Evolutionary conservation across 2,113 vertebrate genomes (phyloP).

Genomic region (Redunca redunca): DNA sequence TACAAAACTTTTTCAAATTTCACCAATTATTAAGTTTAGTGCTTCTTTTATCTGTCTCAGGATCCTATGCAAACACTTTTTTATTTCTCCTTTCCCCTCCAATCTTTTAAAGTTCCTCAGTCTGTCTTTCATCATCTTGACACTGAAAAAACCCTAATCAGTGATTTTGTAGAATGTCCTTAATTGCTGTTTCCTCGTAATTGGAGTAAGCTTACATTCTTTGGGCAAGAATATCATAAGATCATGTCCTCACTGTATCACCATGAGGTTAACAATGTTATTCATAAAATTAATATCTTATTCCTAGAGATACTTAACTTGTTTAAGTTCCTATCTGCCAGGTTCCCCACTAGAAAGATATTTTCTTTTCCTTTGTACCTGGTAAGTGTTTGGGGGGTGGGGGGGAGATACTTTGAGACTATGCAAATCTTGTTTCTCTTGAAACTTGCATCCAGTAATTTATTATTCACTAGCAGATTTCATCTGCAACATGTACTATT

Average conservation of each 20-base stretch:
- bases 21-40: background rate
- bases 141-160: background rate
- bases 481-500: background rate
- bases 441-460: background rate
- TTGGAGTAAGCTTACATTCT: background rate
- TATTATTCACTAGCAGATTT: background rate
- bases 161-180: background rate
- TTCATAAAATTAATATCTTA: background rate
- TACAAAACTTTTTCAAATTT: background rate
- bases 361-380: background rate
- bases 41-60: background rate
- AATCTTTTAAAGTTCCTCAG: background rate
- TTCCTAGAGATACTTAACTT: background rate
- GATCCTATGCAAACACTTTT: background rate
- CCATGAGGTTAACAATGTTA: background rate
- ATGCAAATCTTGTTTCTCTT: background rate
- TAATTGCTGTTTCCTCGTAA: background rate
- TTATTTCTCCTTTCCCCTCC: background rate
- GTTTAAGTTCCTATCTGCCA: background rate
- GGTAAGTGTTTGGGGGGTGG: background rate
- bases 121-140: background rate
- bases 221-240: background rate
- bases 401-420: background rate
- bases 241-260: background rate
- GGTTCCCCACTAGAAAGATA: background rate